These are phyloP conservation scores for Myotis planiceps DNA, from an alignment of 2,797 vertebrate species.

Conservation along the genomic window DNA sequence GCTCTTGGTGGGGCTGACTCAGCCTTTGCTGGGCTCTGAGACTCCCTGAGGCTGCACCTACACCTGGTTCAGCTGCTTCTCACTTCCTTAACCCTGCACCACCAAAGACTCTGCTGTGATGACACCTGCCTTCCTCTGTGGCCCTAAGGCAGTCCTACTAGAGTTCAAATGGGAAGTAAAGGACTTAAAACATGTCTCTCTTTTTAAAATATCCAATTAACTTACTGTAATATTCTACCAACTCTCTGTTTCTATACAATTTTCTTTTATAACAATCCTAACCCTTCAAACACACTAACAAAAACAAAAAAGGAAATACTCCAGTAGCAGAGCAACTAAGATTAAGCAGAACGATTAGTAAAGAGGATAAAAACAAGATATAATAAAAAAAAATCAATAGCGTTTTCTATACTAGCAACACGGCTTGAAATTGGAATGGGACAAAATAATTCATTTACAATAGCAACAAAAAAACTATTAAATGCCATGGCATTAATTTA, in stretches of 20 bases:
- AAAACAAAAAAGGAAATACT: not conserved
- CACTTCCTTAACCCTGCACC: too few relatives aligned
- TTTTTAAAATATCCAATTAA: not conserved
- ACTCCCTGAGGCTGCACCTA: too few relatives aligned
- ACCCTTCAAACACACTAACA: not conserved
- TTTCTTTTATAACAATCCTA: not conserved
- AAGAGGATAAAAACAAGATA: not conserved
- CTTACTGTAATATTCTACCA: not conserved
- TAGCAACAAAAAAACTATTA: not conserved
- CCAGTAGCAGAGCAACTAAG: not conserved
- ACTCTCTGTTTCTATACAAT: not conserved
- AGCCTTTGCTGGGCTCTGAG: too few relatives aligned
- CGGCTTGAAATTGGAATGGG: not conserved
- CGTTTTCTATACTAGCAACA: not conserved
- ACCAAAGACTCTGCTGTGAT: too few relatives aligned
- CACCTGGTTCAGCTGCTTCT: too few relatives aligned
- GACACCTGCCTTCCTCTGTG: too few relatives aligned
- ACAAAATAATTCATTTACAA: not conserved
- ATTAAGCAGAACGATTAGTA: not conserved
- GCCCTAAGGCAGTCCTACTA: too few relatives aligned
- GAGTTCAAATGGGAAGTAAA: too few relatives aligned
- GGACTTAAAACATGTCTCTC: not conserved
- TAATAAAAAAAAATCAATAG: conserved; percentile 8
- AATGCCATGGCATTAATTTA: not conserved
- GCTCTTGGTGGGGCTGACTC: too few relatives aligned